Evolutionary conservation across 2,113 vertebrate genomes (phyloP).

Genomic region (Lynx canadensis): DNA sequence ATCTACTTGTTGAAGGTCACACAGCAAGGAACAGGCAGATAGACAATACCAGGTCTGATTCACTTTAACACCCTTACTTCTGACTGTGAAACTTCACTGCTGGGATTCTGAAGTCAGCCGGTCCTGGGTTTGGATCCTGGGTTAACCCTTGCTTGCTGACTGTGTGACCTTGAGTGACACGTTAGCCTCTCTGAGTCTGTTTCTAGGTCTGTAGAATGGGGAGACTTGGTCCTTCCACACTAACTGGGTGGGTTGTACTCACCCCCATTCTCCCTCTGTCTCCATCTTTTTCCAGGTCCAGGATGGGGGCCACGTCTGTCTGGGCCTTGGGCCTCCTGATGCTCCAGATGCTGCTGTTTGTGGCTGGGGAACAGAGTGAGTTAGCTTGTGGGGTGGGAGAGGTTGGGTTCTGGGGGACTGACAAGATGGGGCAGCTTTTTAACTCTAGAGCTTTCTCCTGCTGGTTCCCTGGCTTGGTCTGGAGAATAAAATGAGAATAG

Average conservation of each 20-base stretch:
- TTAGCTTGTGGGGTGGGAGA: neutral
- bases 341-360: constrained; percentile 79
- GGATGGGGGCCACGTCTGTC: constrained; percentile 82
- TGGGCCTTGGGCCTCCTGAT: constrained; percentile 79
- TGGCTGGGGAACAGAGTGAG: constrained; percentile 85
- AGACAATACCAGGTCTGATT: neutral
- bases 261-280: neutral
- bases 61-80: neutral
- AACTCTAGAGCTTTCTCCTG: constrained; percentile 18
- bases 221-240: neutral
- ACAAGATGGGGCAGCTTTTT: neutral
- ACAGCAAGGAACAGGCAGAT: neutral
- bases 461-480: constrained; percentile 48
- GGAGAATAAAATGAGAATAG: constrained; percentile 61
- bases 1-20: constrained; percentile 35
- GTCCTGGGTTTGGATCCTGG: neutral
- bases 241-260: neutral
- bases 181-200: neutral
- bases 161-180: neutral
- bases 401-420: neutral
- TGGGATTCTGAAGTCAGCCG: neutral
- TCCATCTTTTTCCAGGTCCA: constrained; percentile 71
- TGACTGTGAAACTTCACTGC: neutral
- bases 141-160: neutral
- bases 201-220: neutral